These are phyloP conservation scores for Atlantisia rogersi DNA, from an alignment of 2,113 vertebrate genomes.

Conservation along the genomic window DNA sequence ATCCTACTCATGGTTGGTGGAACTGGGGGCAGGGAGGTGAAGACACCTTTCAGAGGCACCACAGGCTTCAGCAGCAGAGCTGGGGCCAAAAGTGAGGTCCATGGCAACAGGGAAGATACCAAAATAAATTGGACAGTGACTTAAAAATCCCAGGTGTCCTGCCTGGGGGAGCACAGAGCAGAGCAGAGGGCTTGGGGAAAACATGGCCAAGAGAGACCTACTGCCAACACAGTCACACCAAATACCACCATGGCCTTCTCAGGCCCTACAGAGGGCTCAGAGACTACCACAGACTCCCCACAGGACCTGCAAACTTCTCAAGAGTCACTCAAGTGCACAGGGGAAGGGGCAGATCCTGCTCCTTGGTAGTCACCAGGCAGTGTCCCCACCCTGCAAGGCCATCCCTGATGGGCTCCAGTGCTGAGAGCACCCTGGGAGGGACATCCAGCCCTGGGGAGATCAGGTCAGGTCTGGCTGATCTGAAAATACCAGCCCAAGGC, in stretches of 20 bases:
- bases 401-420: background rate
- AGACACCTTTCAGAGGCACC: background rate
- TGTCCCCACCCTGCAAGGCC: rapidly evolving
- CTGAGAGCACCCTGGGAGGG: background rate
- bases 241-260: background rate
- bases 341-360: background rate
- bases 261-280: background rate
- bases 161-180: rapidly evolving
- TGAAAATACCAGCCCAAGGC: rapidly evolving
- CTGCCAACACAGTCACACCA: background rate
- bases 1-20: background rate
- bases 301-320: background rate
- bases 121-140: background rate
- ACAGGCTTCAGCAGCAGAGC: background rate
- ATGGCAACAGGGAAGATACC: background rate
- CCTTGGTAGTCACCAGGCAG: background rate
- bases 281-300: background rate
- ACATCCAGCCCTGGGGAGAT: background rate
- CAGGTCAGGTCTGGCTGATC: background rate
- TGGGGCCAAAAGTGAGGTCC: background rate
- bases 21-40: background rate
- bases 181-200: background rate
- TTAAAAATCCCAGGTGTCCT: background rate
- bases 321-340: background rate
- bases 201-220: background rate